Conservation (phyloP, 2,797 vertebrate genomes). For the Erethizon dorsatum region DNA sequence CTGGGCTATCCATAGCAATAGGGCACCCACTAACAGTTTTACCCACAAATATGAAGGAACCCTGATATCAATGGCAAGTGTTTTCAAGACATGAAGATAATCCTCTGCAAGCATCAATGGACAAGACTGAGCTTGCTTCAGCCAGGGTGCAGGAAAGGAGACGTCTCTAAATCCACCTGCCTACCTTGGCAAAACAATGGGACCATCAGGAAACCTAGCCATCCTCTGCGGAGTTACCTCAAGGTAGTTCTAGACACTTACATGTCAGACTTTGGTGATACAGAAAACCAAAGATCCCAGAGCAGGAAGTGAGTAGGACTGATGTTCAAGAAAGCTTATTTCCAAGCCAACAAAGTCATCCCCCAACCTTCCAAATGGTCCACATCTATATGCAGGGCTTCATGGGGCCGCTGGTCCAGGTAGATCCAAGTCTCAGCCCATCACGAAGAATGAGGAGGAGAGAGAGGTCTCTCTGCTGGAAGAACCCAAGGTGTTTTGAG, state of each 20-base stretch:
- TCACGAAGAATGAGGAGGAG: neutral
- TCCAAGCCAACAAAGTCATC: neutral
- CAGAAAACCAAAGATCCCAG: neutral
- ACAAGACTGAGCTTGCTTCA: neutral
- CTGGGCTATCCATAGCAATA: neutral
- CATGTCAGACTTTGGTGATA: neutral
- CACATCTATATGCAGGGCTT: neutral
- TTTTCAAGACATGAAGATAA: conserved; percentile 36
- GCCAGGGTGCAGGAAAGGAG: neutral
- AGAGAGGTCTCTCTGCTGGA: neutral
- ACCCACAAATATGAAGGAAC: neutral
- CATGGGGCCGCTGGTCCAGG: neutral
- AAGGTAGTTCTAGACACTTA: neutral
- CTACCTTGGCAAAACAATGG: neutral
- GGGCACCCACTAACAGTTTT: conserved; percentile 23
- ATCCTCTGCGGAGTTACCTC: neutral
- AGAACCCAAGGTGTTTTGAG: neutral
- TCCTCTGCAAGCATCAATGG: neutral
- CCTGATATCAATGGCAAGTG: neutral
- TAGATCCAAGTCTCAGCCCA: neutral
- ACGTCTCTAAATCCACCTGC: neutral
- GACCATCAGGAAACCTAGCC: neutral
- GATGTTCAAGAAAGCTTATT: neutral
- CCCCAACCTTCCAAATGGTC: neutral
- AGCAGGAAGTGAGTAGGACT: neutral